A percentile compares a stretch with the other conserved stretches of the same genome.
Conservation (phyloP, 2,113 vertebrate species). For the Conger conger region DNA sequence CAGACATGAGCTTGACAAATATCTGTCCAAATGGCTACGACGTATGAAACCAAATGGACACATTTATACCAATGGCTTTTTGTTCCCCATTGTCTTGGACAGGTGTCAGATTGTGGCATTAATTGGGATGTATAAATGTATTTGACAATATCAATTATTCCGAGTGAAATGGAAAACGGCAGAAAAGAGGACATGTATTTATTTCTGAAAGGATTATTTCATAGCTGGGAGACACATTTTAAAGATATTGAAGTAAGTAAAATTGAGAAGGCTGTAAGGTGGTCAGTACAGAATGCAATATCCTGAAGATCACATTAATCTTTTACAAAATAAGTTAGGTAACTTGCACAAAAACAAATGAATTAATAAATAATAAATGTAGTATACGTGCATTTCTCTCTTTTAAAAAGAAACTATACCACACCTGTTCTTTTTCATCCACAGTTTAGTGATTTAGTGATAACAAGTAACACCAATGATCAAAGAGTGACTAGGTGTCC, state of each 20-base stretch:
- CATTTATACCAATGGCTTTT: constrained; percentile 24
- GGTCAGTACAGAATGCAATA: neutral
- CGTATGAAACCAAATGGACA: constrained; percentile 41
- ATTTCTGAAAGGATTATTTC: constrained; percentile 14
- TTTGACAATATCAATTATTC: constrained; percentile 45
- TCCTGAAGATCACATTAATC: no score
- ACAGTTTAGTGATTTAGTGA: neutral
- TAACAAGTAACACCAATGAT: no score
- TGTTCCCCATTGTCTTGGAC: constrained; percentile 45
- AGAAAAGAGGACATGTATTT: constrained; percentile 19
- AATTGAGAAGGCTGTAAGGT: neutral
- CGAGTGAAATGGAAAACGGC: constrained; percentile 21
- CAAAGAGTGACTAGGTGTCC: neutral
- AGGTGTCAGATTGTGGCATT: constrained; percentile 28
- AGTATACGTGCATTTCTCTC: no score
- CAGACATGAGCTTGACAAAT: constrained; percentile 47
- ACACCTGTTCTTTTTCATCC: neutral
- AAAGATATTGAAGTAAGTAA: neutral
- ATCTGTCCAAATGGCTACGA: constrained; percentile 56
- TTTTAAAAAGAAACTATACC: no score
- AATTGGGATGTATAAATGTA: constrained; percentile 36
- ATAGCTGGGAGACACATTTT: neutral
- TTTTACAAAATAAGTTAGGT: no score
- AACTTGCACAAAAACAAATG: no score
- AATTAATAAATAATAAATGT: no score